phyloP scores from a whole-genome alignment of 2,113 vertebrate genomes.

The Cyprinus carpio region DNA sequence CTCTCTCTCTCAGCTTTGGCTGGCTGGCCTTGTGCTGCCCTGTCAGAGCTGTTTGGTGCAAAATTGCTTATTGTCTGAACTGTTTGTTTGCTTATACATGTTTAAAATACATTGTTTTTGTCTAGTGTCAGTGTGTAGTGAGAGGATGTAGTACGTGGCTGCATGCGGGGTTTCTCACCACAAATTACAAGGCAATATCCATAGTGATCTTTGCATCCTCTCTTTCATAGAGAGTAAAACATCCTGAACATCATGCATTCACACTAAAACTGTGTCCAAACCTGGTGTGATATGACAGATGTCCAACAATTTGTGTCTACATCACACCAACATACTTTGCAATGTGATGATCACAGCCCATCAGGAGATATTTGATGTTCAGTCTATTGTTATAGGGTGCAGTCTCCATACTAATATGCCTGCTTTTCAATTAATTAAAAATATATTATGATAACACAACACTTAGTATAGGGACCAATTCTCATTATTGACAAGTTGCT shows the following conservation, averaged over 20 bases:
- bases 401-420: too few relatives aligned
- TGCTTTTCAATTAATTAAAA: too few relatives aligned
- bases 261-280: background rate
- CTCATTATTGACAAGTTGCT: too few relatives aligned
- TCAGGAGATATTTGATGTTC: background rate
- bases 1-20: background rate
- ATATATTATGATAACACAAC: too few relatives aligned
- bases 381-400: background rate
- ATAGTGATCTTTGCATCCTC: background rate
- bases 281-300: background rate
- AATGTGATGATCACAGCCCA: background rate
- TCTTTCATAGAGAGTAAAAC: background rate
- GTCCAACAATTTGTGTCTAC: background rate
- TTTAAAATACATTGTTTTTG: slow-evolving; percentile 37
- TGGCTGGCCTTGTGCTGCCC: slow-evolving; percentile 36
- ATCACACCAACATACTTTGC: background rate
- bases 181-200: background rate
- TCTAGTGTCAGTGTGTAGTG: background rate
- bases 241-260: too few relatives aligned
- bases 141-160: background rate
- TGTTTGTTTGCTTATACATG: slow-evolving; percentile 51
- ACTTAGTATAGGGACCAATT: too few relatives aligned
- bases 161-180: background rate
- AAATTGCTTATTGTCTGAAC: slow-evolving; percentile 51
- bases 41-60: slow-evolving; percentile 44